These are phyloP conservation scores for Alloscopus bannaensis DNA, from an alignment of 2,888 invertebrate genomes.

Conservation along the genomic window DNA sequence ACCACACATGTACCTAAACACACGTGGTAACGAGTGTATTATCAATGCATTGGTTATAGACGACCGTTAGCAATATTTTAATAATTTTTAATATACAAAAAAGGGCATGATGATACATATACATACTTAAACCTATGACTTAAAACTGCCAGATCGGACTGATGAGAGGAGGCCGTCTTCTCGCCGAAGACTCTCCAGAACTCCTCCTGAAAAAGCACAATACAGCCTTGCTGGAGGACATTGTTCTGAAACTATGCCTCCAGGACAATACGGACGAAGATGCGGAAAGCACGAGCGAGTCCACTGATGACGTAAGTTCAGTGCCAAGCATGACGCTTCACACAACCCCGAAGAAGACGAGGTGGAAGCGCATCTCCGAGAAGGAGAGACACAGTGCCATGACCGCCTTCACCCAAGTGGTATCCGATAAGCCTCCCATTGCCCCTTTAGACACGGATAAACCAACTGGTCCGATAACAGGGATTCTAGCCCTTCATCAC, in stretches of 20 bases:
- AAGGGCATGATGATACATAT: slow-evolving; percentile 21
- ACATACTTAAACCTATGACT: too few relatives aligned
- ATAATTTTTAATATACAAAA: slow-evolving; percentile 9
- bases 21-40: neutral
- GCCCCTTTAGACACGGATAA: neutral
- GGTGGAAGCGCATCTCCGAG: slow-evolving; percentile 42
- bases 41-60: neutral
- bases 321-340: slow-evolving; percentile 14
- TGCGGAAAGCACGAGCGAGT: slow-evolving; percentile 36
- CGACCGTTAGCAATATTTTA: neutral
- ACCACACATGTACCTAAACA: neutral
- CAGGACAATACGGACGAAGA: slow-evolving; percentile 59
- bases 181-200: slow-evolving; percentile 65
- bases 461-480: neutral
- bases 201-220: slow-evolving; percentile 49
- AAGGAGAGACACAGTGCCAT: slow-evolving; percentile 54
- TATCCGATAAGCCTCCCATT: slow-evolving; percentile 13
- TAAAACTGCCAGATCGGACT: slow-evolving; percentile 65
- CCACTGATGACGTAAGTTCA: slow-evolving; percentile 20
- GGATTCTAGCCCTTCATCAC: neutral
- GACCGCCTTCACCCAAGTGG: slow-evolving; percentile 29
- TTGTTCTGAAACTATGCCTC: slow-evolving; percentile 67
- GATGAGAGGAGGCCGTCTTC: slow-evolving; percentile 66
- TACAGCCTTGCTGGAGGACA: slow-evolving; percentile 61
- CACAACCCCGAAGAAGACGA: slow-evolving; percentile 19